These are phyloP conservation scores for Gerosis bhagava DNA, from an alignment of 2,888 invertebrate species.

Conservation along the genomic window DNA sequence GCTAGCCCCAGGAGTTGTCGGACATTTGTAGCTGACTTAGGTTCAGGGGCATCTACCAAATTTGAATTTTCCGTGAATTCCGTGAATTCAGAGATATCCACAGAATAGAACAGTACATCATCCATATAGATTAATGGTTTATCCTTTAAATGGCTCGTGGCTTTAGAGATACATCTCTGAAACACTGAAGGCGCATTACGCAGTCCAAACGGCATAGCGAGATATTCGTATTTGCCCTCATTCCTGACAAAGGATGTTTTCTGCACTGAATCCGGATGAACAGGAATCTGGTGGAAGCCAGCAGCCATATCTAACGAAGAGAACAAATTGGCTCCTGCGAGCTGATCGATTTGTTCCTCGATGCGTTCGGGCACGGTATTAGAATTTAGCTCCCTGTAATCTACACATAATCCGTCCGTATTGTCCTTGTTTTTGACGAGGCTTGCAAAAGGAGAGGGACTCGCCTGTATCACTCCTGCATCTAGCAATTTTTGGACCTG, in stretches of 20 bases:
- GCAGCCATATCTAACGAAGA: conserved; percentile 5
- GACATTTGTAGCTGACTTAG: too few relatives aligned
- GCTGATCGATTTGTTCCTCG: neutral
- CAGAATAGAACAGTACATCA: too few relatives aligned
- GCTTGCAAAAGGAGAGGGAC: conserved; percentile 38
- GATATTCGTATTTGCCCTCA: conserved; percentile 9
- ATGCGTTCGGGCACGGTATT: neutral
- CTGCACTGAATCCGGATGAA: neutral
- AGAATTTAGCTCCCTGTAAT: conserved; percentile 11
- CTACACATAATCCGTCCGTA: neutral
- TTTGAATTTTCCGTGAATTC: too few relatives aligned
- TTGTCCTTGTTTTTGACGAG: conserved; percentile 11
- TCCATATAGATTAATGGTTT: too few relatives aligned
- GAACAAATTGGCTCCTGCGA: neutral
- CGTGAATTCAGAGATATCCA: too few relatives aligned
- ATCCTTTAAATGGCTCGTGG: too few relatives aligned
- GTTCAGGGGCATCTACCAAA: too few relatives aligned
- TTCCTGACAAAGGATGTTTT: conserved; percentile 15
- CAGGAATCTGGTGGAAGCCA: conserved; percentile 18
- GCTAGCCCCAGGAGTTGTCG: too few relatives aligned
- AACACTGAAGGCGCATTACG: too few relatives aligned
- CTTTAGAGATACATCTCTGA: too few relatives aligned
- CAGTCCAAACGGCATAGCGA: too few relatives aligned
- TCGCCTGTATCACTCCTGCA: conserved; percentile 35
- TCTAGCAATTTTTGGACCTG: conserved; percentile 23